Base-by-base conservation (phyloP, 2,888 invertebrate species). In the Leucophenga maculata region DNA sequence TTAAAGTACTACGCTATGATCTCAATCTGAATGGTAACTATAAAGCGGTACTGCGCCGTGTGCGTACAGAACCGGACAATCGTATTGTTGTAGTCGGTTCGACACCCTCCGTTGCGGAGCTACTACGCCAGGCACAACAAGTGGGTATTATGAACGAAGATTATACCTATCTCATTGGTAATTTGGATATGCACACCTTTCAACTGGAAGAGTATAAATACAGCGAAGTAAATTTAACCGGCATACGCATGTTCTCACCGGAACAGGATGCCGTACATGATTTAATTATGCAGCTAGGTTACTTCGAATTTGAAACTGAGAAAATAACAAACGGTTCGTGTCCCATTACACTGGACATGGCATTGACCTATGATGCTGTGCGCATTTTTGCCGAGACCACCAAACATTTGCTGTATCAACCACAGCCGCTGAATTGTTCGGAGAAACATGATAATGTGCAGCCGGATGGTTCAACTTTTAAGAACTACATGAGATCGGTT, bases 71-170 rank as follows among this genome's bases (percentile, higher is more conserved):
- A 0, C 91, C 91, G 0, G 93, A 93, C 57, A 90, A 90, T 1
- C 92, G 93, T 77, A 92, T 95, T 69, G 89, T 96, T 1, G 88
- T 96, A 1, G 93, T 94, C 77, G 95, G 95, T 76, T 90, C 91
- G 0, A 89, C 90, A 16, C 90, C 92, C 2, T 90, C 90, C 50
- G 88, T 93, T 6, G 86, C 89, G 0, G 89, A 90, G n/a, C 89
- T 94, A 3, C 85, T 94, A 4, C 90, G 75, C 1, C 75, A 97
- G 89, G 97, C 97, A 18, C 95, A 97, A 89, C 97, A 97, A 90
- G 95, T 97, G 79, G 97, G 97, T 72, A 95, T 98, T 93, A 96
- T 98, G 93, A 97, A 95, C 74, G 95, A 96, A 87, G 95, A 96
- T 85, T 97, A 97, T 88, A 93, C 92, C 77, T 94, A 94, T 78